These are phyloP conservation scores for Bellardia bayeri DNA, from an alignment of 2,888 invertebrate genomes.

Conservation along the genomic window DNA sequence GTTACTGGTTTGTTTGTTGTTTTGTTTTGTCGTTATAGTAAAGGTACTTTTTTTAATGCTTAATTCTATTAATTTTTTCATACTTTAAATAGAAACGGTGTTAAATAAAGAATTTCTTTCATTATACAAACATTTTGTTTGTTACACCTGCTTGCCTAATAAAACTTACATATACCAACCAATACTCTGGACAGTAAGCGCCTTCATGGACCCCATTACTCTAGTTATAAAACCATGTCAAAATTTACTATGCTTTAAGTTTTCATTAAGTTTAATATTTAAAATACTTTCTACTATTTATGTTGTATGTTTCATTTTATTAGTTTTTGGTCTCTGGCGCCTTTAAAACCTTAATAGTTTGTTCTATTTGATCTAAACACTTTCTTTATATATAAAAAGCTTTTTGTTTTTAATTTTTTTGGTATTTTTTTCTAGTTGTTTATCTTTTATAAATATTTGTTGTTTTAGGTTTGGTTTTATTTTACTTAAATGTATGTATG, in stretches of 20 bases:
- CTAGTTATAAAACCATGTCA: constrained; percentile 16
- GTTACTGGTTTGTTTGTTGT: constrained; percentile 35
- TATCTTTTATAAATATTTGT: constrained; percentile 27
- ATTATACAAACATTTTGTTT: constrained; percentile 36
- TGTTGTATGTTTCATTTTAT: constrained; percentile 2
- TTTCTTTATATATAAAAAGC: constrained; percentile 64
- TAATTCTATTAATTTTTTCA: constrained; percentile 46
- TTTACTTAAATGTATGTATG: constrained; percentile 34
- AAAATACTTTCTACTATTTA: constrained; percentile 21
- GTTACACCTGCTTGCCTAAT: neutral
- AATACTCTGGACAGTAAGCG: constrained; percentile 49
- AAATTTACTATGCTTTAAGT: constrained; percentile 1
- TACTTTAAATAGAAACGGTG: constrained; percentile 59
- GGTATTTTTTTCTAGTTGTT: constrained; percentile 33
- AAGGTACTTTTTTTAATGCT: constrained; percentile 67
- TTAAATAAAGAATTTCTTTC: constrained; percentile 29
- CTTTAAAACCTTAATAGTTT: constrained; percentile 57
- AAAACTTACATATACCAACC: neutral
- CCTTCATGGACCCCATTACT: constrained; percentile 57
- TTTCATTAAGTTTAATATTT: constrained; percentile 1
- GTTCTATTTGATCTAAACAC: constrained; percentile 56
- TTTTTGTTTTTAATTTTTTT: constrained; percentile 13
- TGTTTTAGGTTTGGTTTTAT: constrained; percentile 23
- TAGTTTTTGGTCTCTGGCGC: constrained; percentile 62
- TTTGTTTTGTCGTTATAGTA: constrained; percentile 56